Conservation (phyloP, 2,888 invertebrate genomes). For the Ectemnius continuus region DNA sequence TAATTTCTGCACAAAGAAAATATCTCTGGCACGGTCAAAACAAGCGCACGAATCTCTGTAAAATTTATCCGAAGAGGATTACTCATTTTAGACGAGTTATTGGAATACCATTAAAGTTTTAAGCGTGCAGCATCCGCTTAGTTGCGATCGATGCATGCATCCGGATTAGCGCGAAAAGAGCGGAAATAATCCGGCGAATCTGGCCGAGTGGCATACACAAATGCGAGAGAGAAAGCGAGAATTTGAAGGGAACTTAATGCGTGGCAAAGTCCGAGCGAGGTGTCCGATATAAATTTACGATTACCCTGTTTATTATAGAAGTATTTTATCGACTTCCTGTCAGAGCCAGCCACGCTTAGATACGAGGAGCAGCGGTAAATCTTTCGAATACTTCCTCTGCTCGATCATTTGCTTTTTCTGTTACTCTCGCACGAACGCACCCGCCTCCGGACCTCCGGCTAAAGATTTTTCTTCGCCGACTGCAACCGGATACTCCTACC, state of each 20-base stretch:
- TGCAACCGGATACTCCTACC: constrained; percentile 18
- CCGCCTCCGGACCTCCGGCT: constrained; percentile 23
- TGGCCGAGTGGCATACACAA: too few species aligned
- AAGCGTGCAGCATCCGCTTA: too few species aligned
- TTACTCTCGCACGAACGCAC: neutral
- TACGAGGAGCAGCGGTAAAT: constrained; percentile 58
- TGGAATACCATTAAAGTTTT: too few species aligned
- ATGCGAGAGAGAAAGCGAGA: too few species aligned
- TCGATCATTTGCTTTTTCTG: neutral
- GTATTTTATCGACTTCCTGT: constrained; percentile 74
- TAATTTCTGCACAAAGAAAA: too few species aligned
- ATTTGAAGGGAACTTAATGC: constrained; percentile 40
- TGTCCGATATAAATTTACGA: constrained; percentile 68
- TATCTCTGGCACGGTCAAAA: too few species aligned
- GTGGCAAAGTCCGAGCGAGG: constrained; percentile 31
- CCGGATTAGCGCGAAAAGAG: too few species aligned
- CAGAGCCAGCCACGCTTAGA: constrained; percentile 62
- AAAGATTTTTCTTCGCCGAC: constrained; percentile 54
- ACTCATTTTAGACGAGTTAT: too few species aligned
- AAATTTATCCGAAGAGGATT: too few species aligned
- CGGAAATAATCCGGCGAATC: too few species aligned
- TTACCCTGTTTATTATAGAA: constrained; percentile 68
- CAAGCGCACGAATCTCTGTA: too few species aligned
- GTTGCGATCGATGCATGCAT: too few species aligned
- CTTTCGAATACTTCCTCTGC: constrained; percentile 25